Base-by-base conservation (phyloP, 2,113 vertebrate species). In the Thunnus thynnus region DNA sequence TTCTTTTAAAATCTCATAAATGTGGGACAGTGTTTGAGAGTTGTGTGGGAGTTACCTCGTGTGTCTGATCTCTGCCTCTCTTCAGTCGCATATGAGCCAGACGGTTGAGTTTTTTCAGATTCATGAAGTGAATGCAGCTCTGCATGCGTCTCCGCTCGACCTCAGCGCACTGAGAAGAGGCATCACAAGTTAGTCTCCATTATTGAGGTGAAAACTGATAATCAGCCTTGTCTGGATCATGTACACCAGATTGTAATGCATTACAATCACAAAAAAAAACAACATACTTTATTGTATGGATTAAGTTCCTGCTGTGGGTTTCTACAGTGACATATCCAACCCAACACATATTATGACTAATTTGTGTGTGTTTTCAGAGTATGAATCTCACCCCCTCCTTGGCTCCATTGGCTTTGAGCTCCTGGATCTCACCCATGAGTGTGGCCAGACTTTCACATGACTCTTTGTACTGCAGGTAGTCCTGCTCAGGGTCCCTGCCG, bases 41-140 rank as follows among this genome's bases (percentile, higher is more conserved):
- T 48, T 30, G 20, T 44, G 48, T 17, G 30, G 7, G 20, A 27
- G 3, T 76, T 88, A 99, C 98, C 96, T 99, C 98, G 0, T 99
- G 97, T 22, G 98, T 99, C 89, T 99, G 97, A 83, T 99, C 98
- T 82, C 98, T 94, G 41, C 96, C 97, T 70, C 95, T 97, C 94
- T 99, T 99, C 22, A 99, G 94, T 2, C 98, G 94, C 90, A 99
- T 99, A 30, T 99, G 98, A 47, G 98, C 98, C 90, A 99, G 86
- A 4, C 98, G 97, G 89, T 99, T 99, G 18, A 99, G 96, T 85
- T 99, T 99, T 94, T 99, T 99, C 78, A 99, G 93, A 22, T 97
- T 98, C 96, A 99, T 99, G 93, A 99, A 99, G 85, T 97, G 97
- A 7, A 98, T 96, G 1, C 97, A 98, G 88, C 97, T 96, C 91